Conservation (phyloP, 2,797 vertebrate species). For the Acanthopagrus latus region DNA sequence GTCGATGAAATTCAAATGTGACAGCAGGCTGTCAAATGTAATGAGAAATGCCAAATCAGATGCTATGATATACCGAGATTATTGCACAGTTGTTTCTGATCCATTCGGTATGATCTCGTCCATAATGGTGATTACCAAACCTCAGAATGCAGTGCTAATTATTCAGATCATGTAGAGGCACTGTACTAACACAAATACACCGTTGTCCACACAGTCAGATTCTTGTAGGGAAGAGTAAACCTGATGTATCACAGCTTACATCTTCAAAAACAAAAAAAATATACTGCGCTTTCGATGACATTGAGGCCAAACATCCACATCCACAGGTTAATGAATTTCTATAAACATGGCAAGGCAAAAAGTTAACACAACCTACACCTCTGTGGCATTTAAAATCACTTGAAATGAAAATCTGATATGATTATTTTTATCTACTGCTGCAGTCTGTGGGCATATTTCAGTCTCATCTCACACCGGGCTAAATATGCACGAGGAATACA, state of each 20-base stretch:
- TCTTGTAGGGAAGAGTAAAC: background rate
- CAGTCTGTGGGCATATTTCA: constrained; percentile 44
- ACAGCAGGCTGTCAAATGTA: constrained; percentile 62
- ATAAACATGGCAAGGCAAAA: constrained; percentile 10
- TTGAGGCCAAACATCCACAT: constrained; percentile 3
- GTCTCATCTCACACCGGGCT: constrained; percentile 32
- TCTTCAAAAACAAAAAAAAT: background rate
- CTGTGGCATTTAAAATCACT: constrained; percentile 38
- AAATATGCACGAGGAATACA: constrained; percentile 45
- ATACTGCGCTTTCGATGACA: constrained; percentile 3
- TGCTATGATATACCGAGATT: constrained; percentile 35
- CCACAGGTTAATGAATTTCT: constrained; percentile 12
- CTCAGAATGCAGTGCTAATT: constrained; percentile 17
- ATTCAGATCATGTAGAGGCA: constrained; percentile 9
- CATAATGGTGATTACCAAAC: constrained; percentile 19
- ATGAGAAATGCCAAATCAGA: constrained; percentile 58
- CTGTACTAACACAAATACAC: background rate
- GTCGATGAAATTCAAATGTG: constrained; percentile 50
- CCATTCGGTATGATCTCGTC: constrained; percentile 20
- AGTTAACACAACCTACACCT: constrained; percentile 31
- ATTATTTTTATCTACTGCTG: constrained; percentile 41
- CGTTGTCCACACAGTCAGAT: background rate
- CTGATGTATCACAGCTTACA: background rate
- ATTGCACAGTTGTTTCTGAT: constrained; percentile 46
- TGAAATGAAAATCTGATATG: constrained; percentile 52